Base-by-base conservation (phyloP, 1,140 invertebrate species). In the Muscidifurax raptorellus region DNA sequence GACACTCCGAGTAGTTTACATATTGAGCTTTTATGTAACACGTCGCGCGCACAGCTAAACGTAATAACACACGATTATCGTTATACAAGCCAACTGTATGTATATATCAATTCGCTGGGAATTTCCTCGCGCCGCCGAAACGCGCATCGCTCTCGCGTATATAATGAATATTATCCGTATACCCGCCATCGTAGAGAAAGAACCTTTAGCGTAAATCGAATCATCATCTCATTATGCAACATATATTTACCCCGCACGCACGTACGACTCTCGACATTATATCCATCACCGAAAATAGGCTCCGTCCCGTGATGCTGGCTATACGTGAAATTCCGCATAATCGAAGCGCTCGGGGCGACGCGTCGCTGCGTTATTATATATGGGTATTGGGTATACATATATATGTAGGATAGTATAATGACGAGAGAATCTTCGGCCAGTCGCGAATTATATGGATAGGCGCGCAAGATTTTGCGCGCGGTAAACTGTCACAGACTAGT, bases 281-380 rank as follows among this genome's bases (percentile, higher is more conserved):
- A 47, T 44, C 22, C 22, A 36, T 69, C 36, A 25, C 10, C 36
- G 69, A 72, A 72, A 81, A 74, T 72, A 69, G 66, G 25, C 69
- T n/a, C 5, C 52, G 52, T 47, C 2, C 44, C 15, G 15, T 18
- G 44, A 0, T 2, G 64, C 7, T 27, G n/a, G n/a, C 7, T 18
- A n/a, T 13, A 82, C 36, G 59, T 82, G 67, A 52, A 72, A 81
- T 52, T 25, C 47, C 52, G n/a, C n/a, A 82, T 82, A 71, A 75
- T 40, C 47, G 44, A 44, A 5, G 66, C 66, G 71, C 30, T 52
- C 25, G 47, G 28, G 52, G 52, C 66, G 25, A 30, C 12, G 66
- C 66, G 27, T 69, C n/a, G 25, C 64, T 59, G 44, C 15, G 15
- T 10, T 13, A 47, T n/a, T 18, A 47, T 47, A 47, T 47, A 47